Conservation (phyloP, 2,888 invertebrate genomes). For the Tetanocera ferruginea region DNA sequence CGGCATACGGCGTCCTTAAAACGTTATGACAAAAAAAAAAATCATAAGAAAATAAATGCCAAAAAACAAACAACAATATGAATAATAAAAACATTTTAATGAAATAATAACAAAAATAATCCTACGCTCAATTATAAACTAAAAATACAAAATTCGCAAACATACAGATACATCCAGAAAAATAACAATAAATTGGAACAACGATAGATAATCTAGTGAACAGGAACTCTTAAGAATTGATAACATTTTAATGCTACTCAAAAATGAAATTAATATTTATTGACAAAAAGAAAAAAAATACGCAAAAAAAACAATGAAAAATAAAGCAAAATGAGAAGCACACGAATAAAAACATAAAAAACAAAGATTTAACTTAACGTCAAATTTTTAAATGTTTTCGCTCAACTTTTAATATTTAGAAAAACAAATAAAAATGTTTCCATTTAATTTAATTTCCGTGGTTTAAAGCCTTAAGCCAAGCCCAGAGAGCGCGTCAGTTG, state of each 20-base stretch:
- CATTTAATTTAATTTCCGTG: conserved; percentile 53
- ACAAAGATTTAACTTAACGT: not conserved
- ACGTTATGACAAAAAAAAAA: not conserved
- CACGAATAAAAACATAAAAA: not conserved
- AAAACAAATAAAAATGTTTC: conserved; percentile 47
- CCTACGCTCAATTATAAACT: not conserved
- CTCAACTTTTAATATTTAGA: conserved; percentile 2
- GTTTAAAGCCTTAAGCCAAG: conserved; percentile 43
- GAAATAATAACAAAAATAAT: conserved; percentile 10
- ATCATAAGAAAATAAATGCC: not conserved
- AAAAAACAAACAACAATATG: not conserved
- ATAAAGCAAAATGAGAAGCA: not conserved
- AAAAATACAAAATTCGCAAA: not conserved
- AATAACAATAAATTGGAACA: not conserved
- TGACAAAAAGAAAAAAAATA: not conserved
- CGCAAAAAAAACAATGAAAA: not conserved
- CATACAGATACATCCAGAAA: not conserved
- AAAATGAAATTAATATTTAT: conserved; percentile 23
- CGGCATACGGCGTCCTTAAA: not conserved
- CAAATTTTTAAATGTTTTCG: not conserved
- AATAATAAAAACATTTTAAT: not conserved
- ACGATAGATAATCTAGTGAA: not conserved
- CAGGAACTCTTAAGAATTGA: not conserved
- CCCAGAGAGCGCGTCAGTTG: not conserved
- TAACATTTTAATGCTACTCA: not conserved